Evolutionary conservation across 2,888 invertebrate genomes (phyloP).

Genomic region (Cotesia congregata): DNA sequence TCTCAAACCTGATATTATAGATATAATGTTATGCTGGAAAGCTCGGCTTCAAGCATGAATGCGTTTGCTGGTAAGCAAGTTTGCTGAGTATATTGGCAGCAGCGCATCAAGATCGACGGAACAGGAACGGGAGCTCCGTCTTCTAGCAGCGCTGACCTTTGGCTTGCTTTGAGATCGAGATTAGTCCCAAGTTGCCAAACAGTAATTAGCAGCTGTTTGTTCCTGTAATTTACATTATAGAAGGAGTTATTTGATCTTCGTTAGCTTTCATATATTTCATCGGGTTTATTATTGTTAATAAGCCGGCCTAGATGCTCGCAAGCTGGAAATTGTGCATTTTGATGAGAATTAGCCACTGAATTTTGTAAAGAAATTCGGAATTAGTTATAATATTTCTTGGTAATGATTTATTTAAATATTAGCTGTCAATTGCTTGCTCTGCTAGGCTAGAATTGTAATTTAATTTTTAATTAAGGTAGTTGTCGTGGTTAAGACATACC

Average conservation of each 20-base stretch:
- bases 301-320: not conserved
- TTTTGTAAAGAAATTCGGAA: too few relatives aligned
- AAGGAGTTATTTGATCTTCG: not conserved
- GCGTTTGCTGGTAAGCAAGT: not conserved
- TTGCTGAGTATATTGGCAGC: constrained; percentile 13
- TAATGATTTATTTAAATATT: too few relatives aligned
- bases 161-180: not conserved
- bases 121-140: not conserved
- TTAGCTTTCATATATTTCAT: not conserved
- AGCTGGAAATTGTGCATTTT: too few relatives aligned
- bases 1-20: not conserved
- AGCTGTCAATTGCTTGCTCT: too few relatives aligned
- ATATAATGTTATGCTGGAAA: not conserved
- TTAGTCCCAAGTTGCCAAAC: not conserved
- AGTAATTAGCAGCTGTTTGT: not conserved
- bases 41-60: not conserved
- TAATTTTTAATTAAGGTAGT: too few relatives aligned
- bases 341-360: too few relatives aligned
- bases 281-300: not conserved
- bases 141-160: constrained; percentile 9
- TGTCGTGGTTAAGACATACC: too few relatives aligned
- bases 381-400: too few relatives aligned
- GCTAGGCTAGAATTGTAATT: too few relatives aligned
- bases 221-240: constrained; percentile 14
- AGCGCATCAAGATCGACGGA: not conserved